Percentiles rank a stretch among this genome's conserved stretches.
These are phyloP conservation scores for Aeoliscus strigatus DNA, from an alignment of 2,797 vertebrate genomes.

Conservation along the genomic window DNA sequence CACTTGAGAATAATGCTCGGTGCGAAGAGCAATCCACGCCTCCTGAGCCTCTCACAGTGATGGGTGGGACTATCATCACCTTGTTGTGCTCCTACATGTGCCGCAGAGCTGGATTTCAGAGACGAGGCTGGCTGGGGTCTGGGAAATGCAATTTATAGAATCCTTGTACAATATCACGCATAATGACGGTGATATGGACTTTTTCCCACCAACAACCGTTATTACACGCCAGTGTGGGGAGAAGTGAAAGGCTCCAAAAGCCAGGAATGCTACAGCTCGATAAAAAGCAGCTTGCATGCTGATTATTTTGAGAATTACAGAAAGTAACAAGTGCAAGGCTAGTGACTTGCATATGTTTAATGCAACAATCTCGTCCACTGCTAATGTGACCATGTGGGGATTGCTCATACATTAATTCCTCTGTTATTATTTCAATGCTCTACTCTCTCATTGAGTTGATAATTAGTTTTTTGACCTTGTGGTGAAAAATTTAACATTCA, in stretches of 20 bases:
- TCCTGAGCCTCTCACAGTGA: conserved; percentile 13
- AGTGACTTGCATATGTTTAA: conserved; percentile 20
- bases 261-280: conserved; percentile 28
- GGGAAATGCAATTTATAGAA: conserved; percentile 29
- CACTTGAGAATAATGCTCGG: conserved; percentile 21
- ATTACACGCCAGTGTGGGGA: conserved; percentile 29
- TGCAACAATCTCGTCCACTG: conserved; percentile 10
- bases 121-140: conserved; percentile 12
- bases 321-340: conserved; percentile 34
- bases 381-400: conserved; percentile 22
- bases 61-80: conserved; percentile 26
- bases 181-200: conserved; percentile 40
- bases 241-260: conserved; percentile 17
- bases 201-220: conserved; percentile 26
- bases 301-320: conserved; percentile 25
- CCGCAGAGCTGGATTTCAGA: conserved; percentile 22
- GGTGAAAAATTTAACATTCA: conserved; percentile 24
- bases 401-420: conserved; percentile 26
- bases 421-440: conserved; percentile 26
- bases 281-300: conserved; percentile 18
- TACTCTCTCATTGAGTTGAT: conserved; percentile 11
- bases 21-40: conserved; percentile 24
- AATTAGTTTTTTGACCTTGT: conserved; percentile 45
- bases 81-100: conserved; percentile 13
- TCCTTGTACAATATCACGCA: conserved; percentile 23